Conservation (phyloP, 2,888 invertebrate species). For the Ernsta delagoae region DNA sequence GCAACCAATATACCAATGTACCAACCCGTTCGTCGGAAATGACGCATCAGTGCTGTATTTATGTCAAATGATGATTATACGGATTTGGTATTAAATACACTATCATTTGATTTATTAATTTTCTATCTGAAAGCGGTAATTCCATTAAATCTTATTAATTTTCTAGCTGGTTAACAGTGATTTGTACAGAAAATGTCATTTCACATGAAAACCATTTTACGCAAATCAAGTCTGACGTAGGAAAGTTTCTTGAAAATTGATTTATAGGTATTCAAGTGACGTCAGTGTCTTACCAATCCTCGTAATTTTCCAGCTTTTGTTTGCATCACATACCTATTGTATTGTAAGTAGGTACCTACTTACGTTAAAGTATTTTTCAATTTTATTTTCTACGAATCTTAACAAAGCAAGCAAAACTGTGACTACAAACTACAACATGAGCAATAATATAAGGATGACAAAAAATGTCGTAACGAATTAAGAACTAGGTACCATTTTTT, state of each 20-base stretch:
- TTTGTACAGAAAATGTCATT: no score
- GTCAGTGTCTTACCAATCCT: neutral
- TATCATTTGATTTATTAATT: no score
- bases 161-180: no score
- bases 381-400: neutral
- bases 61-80: slow-evolving; percentile 15
- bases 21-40: slow-evolving; percentile 10
- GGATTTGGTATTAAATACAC: neutral
- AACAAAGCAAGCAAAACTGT: neutral
- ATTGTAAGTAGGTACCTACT: no score
- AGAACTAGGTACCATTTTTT: no score
- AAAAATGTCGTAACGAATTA: no score
- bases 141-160: no score
- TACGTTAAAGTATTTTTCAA: neutral
- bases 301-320: neutral
- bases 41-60: slow-evolving; percentile 28
- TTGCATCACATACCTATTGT: neutral
- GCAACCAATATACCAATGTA: slow-evolving; percentile 46
- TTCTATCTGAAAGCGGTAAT: neutral
- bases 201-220: no score
- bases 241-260: no score
- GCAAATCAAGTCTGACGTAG: no score
- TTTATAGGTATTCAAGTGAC: neutral
- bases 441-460: neutral
- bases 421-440: neutral